phyloP scores from a whole-genome alignment of 2,113 vertebrate species.

The Hippocampus zosterae region DNA sequence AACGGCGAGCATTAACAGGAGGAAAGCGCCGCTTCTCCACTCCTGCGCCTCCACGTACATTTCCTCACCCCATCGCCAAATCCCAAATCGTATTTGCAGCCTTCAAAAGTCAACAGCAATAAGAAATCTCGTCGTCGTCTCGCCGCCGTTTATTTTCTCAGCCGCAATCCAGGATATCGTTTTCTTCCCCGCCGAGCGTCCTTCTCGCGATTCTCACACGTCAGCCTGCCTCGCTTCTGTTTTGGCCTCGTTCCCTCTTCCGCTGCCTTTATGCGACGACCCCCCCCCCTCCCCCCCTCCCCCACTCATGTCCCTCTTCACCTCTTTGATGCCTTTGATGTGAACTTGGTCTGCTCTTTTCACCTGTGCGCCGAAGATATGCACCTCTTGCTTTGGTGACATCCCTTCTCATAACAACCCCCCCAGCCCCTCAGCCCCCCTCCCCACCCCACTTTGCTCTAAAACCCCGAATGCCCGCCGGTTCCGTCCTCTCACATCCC shows the following conservation, averaged over 20 bases:
- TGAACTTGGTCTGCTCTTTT: constrained; percentile 53
- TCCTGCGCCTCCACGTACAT: constrained; percentile 6
- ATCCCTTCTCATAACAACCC: background rate
- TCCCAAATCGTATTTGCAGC: constrained; percentile 31
- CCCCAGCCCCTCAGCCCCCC: too few species aligned
- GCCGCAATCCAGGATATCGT: constrained; percentile 13
- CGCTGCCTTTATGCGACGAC: constrained; percentile 31
- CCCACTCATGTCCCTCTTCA: constrained; percentile 32
- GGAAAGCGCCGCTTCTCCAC: background rate
- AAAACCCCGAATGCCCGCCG: constrained; percentile 4
- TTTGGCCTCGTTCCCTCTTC: constrained; percentile 37
- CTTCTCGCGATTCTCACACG: constrained; percentile 16
- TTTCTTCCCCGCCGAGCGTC: constrained; percentile 25
- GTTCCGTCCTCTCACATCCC: constrained; percentile 48
- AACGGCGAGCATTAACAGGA: constrained; percentile 10
- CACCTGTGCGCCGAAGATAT: constrained; percentile 14
- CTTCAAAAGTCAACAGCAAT: constrained; percentile 47
- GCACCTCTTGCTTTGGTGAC: constrained; percentile 19
- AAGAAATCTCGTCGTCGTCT: constrained; percentile 28
- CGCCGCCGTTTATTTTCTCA: constrained; percentile 23
- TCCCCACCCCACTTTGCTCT: too few species aligned
- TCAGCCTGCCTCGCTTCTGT: constrained; percentile 18
- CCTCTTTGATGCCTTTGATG: constrained; percentile 69
- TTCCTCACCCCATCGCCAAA: constrained; percentile 33
- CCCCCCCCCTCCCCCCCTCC: constrained; percentile 9